A percentile compares a stretch with the other conserved stretches of the same genome.
These are phyloP conservation scores for Sminthurides bifidus DNA, from an alignment of 1,140 invertebrate species.

Conservation along the genomic window DNA sequence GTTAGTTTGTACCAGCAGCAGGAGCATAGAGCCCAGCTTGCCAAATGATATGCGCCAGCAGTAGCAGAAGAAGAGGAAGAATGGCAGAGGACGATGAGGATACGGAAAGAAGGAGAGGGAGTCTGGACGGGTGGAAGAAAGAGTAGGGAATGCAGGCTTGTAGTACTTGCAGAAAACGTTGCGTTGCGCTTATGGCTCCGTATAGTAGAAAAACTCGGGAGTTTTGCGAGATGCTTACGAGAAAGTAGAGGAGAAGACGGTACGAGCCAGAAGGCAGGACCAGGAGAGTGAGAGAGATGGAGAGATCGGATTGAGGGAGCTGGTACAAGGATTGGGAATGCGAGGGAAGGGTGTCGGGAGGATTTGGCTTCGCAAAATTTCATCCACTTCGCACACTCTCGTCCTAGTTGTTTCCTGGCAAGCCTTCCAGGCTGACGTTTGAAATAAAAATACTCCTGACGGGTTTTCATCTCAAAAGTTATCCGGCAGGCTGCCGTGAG, in stretches of 20 bases:
- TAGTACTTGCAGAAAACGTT: background rate
- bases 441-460: slow-evolving; percentile 17
- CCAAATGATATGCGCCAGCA: too few relatives aligned
- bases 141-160: background rate
- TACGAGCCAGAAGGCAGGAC: background rate
- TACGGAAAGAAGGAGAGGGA: background rate
- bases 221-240: too few relatives aligned
- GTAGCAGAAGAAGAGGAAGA: too few relatives aligned
- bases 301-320: background rate
- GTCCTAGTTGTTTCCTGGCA: slow-evolving; percentile 31
- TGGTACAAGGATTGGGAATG: too few relatives aligned
- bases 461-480: too few relatives aligned
- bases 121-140: background rate
- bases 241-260: too few relatives aligned
- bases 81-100: background rate
- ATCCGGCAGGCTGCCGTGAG: too few relatives aligned
- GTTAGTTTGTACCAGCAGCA: background rate
- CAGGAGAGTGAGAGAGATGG: background rate
- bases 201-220: slow-evolving; percentile 5
- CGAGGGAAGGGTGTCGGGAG: too few relatives aligned
- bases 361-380: slow-evolving; percentile 18
- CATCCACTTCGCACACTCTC: slow-evolving; percentile 24
- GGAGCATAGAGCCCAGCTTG: too few relatives aligned
- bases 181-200: background rate
- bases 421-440: slow-evolving; percentile 20